Evolutionary conservation across 2,888 invertebrate species (phyloP), one percentile per base, ranked within the genome.

Genomic region (Agrenia bidenticulata): DNA sequence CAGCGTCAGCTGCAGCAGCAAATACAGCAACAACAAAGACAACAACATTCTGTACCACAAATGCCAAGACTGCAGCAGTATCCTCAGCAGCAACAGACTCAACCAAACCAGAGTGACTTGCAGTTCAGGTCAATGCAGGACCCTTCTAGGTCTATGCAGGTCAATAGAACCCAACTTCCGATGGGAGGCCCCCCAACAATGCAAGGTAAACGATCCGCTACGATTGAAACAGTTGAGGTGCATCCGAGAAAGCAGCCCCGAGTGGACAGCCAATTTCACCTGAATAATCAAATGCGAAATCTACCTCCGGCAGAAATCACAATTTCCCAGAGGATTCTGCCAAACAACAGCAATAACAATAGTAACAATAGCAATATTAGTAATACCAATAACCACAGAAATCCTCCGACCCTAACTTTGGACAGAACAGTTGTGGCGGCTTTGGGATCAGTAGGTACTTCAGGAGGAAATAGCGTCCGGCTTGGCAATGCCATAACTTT

Each of bases 401-500:
- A n/a, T 11, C 27, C 56, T 21, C 23, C 61, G 4, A 26, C 60
- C 15, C 23, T 60, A 7, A 13, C 51, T 9, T 23, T 64, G 17
- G 64, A 60, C 19, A 42, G 59, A 53, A 63, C 60, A 45, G 65
- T 73, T 1, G 56, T 50, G 1, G 66, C 70, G 11, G 68, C 67
- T 2, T 37, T 53, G 2, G 64, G 64, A 23, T 64, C 64, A 45
- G 64, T 67, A 1, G 70, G 72, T 1, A 63, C 62, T 39, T 37
- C 63, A 17, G 59, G 59, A 1, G 27, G 58, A 2, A 64, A 60
- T 41, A 55, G 55, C 49, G 64, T 70, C 13, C 26, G 71, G 26
- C 42, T 73, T 5, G 73, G 73, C 13, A 67, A 65, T 45, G 64
- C 69, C 5, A 69, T 71, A 21, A 73, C 73, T 1, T 51, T 73